Evolutionary conservation across 2,797 vertebrate genomes (phyloP).

Genomic region (Poecilia picta): DNA sequence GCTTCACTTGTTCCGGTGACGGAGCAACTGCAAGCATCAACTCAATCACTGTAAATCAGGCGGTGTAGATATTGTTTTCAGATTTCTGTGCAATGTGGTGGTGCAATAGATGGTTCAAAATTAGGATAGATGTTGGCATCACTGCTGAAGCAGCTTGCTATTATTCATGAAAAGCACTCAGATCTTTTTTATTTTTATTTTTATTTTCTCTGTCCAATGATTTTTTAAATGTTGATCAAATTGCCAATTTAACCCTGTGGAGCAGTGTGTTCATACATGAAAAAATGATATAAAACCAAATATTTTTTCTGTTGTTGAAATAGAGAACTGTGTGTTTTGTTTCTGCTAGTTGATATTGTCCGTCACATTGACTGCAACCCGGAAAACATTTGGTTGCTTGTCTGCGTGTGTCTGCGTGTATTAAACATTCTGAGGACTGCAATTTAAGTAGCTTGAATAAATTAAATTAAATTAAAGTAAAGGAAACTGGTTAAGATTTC

Average conservation of each 20-base stretch:
- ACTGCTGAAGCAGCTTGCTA: slow-evolving; percentile 25
- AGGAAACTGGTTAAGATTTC: background rate
- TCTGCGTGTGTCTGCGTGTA: too few relatives aligned
- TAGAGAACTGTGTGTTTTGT: background rate
- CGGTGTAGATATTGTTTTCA: slow-evolving; percentile 20
- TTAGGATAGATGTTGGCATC: slow-evolving; percentile 23
- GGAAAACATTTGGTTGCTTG: background rate
- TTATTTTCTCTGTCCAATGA: slow-evolving; percentile 1
- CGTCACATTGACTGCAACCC: background rate
- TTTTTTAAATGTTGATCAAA: slow-evolving; percentile 44
- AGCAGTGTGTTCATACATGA: slow-evolving; percentile 14
- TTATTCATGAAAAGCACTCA: slow-evolving; percentile 37
- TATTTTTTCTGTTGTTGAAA: background rate
- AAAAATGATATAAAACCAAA: slow-evolving; percentile 14
- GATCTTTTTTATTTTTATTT: slow-evolving; percentile 15
- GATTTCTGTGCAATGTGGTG: slow-evolving; percentile 3
- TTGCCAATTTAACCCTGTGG: slow-evolving; percentile 12
- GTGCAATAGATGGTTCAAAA: slow-evolving; percentile 9
- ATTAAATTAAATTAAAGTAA: background rate
- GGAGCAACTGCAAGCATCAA: slow-evolving; percentile 31
- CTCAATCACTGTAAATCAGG: slow-evolving; percentile 22
- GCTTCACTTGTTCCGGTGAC: slow-evolving; percentile 19
- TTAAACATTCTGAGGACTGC: background rate
- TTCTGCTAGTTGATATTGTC: background rate
- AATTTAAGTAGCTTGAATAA: background rate